Evolutionary conservation across 2,797 vertebrate genomes (phyloP).

Genomic region (Diceros bicornis): DNA sequence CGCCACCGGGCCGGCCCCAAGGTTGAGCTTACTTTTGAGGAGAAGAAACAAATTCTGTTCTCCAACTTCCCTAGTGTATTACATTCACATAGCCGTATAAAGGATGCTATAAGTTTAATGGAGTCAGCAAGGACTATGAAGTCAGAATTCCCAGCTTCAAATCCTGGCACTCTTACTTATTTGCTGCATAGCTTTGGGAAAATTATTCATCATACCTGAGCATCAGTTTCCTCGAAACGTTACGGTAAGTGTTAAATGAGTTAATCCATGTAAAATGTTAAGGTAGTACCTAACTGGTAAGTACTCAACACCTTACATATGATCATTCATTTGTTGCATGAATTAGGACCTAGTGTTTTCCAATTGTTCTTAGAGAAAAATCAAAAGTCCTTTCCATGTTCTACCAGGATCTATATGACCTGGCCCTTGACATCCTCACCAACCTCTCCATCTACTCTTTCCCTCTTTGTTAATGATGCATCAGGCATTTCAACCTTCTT

Average conservation of each 20-base stretch:
- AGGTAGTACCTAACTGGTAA: background rate
- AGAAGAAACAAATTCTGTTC: conserved; percentile 4
- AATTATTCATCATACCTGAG: background rate
- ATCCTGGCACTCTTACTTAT: background rate
- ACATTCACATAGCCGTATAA: background rate
- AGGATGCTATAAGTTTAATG: background rate
- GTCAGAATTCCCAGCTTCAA: background rate
- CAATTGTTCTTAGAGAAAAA: background rate
- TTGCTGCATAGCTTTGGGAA: background rate
- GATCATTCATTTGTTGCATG: background rate
- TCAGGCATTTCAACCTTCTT: background rate
- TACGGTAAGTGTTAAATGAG: background rate
- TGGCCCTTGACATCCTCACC: background rate
- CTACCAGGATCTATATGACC: background rate
- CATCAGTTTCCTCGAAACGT: background rate
- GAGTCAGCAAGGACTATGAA: background rate
- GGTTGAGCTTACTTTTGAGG: background rate
- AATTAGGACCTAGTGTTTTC: background rate
- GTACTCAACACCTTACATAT: background rate
- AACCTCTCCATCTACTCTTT: background rate
- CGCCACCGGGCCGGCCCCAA: no score
- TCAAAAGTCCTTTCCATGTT: background rate
- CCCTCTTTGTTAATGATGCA: background rate
- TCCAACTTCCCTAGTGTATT: background rate
- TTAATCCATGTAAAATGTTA: background rate